Evolutionary conservation across 1,140 invertebrate genomes (phyloP).

Genomic region (Galendromus occidentalis): DNA sequence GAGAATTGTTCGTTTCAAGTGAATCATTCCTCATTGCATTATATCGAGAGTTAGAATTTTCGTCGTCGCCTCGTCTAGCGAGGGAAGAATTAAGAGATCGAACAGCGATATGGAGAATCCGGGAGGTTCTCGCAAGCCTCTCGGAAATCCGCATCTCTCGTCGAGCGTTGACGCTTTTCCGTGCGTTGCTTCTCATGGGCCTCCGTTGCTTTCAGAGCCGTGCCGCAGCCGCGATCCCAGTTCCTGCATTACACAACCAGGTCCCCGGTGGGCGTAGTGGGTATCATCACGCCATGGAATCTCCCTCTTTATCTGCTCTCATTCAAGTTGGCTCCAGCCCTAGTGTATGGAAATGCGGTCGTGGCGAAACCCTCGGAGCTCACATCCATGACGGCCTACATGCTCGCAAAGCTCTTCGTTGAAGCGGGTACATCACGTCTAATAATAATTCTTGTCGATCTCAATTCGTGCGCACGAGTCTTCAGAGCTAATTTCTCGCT

Average conservation of each 20-base stretch:
- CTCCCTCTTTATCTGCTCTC: constrained; percentile 38
- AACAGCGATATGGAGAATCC: too few relatives aligned
- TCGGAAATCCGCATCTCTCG: too few relatives aligned
- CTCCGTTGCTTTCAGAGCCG: constrained; percentile 21
- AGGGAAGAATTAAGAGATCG: too few relatives aligned
- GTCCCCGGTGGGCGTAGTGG: constrained; percentile 36
- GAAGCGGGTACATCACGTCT: constrained; percentile 29
- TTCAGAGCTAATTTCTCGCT: too few relatives aligned
- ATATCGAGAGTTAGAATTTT: background rate
- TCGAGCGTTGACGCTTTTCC: too few relatives aligned
- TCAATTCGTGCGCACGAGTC: too few relatives aligned
- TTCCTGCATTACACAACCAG: constrained; percentile 34
- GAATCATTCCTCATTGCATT: background rate
- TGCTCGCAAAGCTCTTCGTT: constrained; percentile 32
- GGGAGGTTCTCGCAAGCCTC: too few relatives aligned
- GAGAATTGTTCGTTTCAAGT: constrained; percentile 26
- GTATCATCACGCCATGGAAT: constrained; percentile 40
- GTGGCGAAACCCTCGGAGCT: constrained; percentile 41
- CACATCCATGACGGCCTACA: constrained; percentile 37
- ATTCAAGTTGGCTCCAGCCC: constrained; percentile 37
- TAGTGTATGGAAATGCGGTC: constrained; percentile 38
- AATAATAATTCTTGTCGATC: too few relatives aligned
- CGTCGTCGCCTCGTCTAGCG: too few relatives aligned
- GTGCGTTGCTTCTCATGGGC: too few relatives aligned
- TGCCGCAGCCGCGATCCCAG: constrained; percentile 25